phyloP scores from a whole-genome alignment of 2,888 invertebrate species.

The Troides helena region DNA sequence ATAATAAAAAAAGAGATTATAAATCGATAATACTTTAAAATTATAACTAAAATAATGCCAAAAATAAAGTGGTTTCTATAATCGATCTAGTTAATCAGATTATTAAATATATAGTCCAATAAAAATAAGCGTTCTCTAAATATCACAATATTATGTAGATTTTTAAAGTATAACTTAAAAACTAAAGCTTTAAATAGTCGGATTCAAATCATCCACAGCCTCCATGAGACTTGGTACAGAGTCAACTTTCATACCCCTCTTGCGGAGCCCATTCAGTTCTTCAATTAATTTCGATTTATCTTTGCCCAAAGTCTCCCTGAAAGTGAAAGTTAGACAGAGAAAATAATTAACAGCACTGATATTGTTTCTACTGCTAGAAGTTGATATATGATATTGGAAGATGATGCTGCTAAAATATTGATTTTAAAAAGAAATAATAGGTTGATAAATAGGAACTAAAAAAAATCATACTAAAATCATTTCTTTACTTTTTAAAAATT shows the following conservation, averaged over 20 bases:
- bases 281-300: slow-evolving; percentile 82
- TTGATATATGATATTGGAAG: too few relatives aligned
- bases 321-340: slow-evolving; percentile 40
- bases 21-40: slow-evolving; percentile 1
- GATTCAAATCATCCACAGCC: slow-evolving; percentile 81
- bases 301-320: slow-evolving; percentile 82
- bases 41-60: slow-evolving; percentile 3
- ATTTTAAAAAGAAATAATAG: too few relatives aligned
- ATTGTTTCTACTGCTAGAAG: too few relatives aligned
- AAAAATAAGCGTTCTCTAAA: slow-evolving; percentile 21
- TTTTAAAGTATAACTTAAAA: slow-evolving; percentile 18
- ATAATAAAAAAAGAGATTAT: neutral
- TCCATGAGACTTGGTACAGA: slow-evolving; percentile 82
- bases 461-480: too few relatives aligned
- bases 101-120: slow-evolving; percentile 15
- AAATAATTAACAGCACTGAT: neutral
- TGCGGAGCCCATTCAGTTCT: slow-evolving; percentile 81
- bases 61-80: slow-evolving; percentile 8
- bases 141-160: slow-evolving; percentile 25
- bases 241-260: slow-evolving; percentile 83
- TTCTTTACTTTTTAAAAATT: too few relatives aligned
- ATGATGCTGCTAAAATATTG: too few relatives aligned
- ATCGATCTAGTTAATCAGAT: slow-evolving; percentile 13
- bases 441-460: too few relatives aligned
- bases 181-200: slow-evolving; percentile 34